Evolutionary conservation across 2,113 vertebrate genomes (phyloP).

Genomic region (Asarcornis scutulata): DNA sequence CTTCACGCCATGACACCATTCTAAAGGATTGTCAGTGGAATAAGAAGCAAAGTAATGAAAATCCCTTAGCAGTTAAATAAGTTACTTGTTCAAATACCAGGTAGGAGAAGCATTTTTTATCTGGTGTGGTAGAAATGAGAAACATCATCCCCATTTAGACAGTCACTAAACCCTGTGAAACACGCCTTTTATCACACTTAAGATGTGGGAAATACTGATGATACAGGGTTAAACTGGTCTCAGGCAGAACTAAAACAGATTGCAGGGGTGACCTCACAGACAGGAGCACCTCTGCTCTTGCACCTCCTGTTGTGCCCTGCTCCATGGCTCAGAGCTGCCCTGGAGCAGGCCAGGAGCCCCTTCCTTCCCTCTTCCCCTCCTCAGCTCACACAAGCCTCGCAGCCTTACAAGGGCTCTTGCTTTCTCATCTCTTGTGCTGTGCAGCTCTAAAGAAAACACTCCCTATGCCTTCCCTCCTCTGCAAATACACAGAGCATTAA

Average conservation of each 20-base stretch:
- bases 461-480: background rate
- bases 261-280: background rate
- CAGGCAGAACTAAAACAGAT: background rate
- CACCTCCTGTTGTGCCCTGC: background rate
- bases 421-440: background rate
- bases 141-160: background rate
- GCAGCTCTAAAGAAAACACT: background rate
- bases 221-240: background rate
- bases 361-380: background rate
- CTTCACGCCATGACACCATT: background rate
- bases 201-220: background rate
- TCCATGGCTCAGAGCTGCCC: background rate
- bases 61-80: background rate
- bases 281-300: background rate
- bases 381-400: background rate
- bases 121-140: background rate
- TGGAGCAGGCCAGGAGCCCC: rapidly evolving
- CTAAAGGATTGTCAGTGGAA: background rate
- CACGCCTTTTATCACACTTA: background rate
- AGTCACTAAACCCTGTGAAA: background rate
- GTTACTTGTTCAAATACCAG: background rate
- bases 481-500: background rate
- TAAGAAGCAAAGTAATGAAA: background rate
- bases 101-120: background rate
- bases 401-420: background rate